A percentile compares a stretch with the other conserved stretches of the same genome.
These are phyloP conservation scores for Rhynchomys soricoides DNA, from an alignment of 2,113 vertebrate species.

Conservation along the genomic window DNA sequence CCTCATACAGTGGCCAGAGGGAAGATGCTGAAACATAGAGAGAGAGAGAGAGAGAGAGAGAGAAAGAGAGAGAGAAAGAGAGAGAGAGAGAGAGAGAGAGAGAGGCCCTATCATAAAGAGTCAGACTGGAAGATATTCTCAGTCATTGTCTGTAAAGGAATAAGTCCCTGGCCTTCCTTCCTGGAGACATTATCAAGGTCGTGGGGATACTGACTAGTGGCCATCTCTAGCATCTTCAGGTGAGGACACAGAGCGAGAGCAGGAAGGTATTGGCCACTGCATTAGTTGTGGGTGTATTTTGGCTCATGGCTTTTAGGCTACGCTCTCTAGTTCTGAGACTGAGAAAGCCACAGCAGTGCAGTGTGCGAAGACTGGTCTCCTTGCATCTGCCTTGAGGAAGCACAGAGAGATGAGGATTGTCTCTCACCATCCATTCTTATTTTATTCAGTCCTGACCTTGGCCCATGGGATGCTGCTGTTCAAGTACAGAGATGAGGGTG, in stretches of 20 bases:
- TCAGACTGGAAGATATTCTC: not conserved
- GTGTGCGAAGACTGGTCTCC: too few relatives aligned
- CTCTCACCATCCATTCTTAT: not conserved
- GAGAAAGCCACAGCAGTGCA: too few relatives aligned
- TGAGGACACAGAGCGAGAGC: fast-evolving
- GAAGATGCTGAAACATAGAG: not conserved
- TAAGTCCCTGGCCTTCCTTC: not conserved
- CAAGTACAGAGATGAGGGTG: not conserved
- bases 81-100: not conserved
- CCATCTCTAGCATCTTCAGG: not conserved
- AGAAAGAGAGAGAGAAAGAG: not conserved
- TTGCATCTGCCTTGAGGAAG: not conserved
- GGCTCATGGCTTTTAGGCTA: not conserved
- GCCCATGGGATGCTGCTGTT: not conserved
- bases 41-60: not conserved
- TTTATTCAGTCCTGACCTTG: not conserved
- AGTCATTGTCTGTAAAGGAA: not conserved
- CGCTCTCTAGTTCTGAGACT: not conserved
- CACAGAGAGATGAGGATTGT: not conserved
- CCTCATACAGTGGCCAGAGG: not conserved
- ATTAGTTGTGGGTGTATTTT: not conserved
- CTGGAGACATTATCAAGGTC: not conserved
- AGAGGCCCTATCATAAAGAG: not conserved
- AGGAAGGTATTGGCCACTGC: not conserved
- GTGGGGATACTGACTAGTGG: not conserved